A percentile compares a stretch with the other conserved stretches of the same genome.
Evolutionary conservation across 2,113 vertebrate species (phyloP).

Genomic region (Mustela nigripes): DNA sequence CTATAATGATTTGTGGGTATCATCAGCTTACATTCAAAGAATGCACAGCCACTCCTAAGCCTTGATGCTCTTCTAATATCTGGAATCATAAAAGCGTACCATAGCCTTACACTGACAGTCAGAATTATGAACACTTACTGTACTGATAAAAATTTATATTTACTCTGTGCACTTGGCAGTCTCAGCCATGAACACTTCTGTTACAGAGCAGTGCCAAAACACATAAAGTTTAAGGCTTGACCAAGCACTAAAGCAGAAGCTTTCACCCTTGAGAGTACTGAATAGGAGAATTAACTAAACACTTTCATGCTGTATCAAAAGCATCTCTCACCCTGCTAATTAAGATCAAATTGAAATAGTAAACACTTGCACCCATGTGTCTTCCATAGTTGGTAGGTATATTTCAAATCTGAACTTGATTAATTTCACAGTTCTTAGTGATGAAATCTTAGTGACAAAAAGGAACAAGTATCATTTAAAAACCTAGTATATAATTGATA

Average conservation of each 20-base stretch:
- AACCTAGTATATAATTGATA: slow-evolving; percentile 56
- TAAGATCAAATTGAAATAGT: slow-evolving; percentile 78
- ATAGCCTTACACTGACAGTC: slow-evolving; percentile 74
- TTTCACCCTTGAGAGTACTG: slow-evolving; percentile 83
- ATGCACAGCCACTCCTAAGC: background rate
- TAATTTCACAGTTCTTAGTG: slow-evolving; percentile 36
- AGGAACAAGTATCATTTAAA: slow-evolving; percentile 27
- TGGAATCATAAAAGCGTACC: background rate
- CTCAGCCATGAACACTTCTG: slow-evolving; percentile 85
- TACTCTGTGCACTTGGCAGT: slow-evolving; percentile 84
- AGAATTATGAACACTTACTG: slow-evolving; percentile 78
- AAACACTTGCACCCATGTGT: slow-evolving; percentile 69
- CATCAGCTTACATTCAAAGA: background rate
- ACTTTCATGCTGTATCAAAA: slow-evolving; percentile 74
- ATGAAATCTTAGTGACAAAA: slow-evolving; percentile 4
- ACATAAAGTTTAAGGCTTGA: slow-evolving; percentile 88
- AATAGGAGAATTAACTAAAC: slow-evolving; percentile 85
- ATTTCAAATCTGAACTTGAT: slow-evolving; percentile 60
- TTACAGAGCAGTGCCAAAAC: slow-evolving; percentile 85
- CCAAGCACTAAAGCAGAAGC: slow-evolving; percentile 85
- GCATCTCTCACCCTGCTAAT: slow-evolving; percentile 79
- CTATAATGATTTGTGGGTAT: background rate
- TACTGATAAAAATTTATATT: slow-evolving; percentile 87
- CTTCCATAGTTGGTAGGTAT: slow-evolving; percentile 49
- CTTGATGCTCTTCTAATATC: slow-evolving; percentile 22